Conservation (phyloP, 2,113 vertebrate species). For the Sterrhoptilus dennistouni region DNA sequence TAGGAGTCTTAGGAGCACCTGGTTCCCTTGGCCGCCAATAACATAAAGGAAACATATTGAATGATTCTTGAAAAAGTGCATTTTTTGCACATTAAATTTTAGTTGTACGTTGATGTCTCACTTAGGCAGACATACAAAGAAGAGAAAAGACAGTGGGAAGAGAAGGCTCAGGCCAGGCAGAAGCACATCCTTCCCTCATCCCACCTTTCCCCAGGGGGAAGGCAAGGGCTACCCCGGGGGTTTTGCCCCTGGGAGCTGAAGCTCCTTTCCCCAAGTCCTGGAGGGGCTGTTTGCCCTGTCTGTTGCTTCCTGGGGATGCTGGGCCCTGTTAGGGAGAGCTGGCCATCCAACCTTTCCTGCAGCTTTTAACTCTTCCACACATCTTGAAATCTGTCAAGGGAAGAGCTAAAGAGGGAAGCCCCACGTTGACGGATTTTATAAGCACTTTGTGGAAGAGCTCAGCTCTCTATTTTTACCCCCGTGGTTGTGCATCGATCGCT, state of each 20-base stretch:
- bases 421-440: neutral
- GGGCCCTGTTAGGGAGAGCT: too few relatives aligned
- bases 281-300: neutral
- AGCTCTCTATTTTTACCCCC: neutral
- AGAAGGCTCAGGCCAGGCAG: neutral
- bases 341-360: neutral
- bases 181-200: neutral
- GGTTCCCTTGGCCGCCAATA: neutral
- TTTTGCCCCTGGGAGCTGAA: neutral
- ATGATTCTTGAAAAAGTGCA: neutral
- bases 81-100: neutral
- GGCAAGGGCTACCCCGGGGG: neutral
- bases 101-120: fast-evolving
- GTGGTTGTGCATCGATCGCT: neutral
- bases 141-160: neutral
- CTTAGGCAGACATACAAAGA: neutral
- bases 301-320: fast-evolving
- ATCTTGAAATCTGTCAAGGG: neutral
- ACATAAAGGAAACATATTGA: neutral
- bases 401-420: neutral
- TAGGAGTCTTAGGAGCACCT: neutral
- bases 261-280: too few relatives aligned
- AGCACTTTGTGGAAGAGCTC: neutral
- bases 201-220: neutral
- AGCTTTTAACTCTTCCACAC: neutral